Base-by-base conservation (phyloP, 1,140 invertebrate species). In the Phymastichus coffea region DNA sequence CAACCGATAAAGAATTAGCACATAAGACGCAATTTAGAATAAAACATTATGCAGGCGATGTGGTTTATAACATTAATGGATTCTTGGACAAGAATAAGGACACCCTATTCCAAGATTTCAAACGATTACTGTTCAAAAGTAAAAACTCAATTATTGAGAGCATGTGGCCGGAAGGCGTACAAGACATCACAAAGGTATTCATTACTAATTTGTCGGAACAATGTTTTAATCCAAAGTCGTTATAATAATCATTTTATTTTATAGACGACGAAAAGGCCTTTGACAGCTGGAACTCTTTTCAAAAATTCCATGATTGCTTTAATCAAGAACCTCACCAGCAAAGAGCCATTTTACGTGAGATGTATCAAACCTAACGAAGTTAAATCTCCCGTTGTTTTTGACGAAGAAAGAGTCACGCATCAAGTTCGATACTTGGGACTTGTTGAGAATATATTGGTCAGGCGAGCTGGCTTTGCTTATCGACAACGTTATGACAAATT, bases 81-180 rank as follows among this genome's bases (percentile, higher is more conserved):
- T 98, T 98, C 75, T 85, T 98, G 70, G 95, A 98, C 72, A 98
- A 98, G 80, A 98, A 98, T 76, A 95, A 91, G 77, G 95, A 98
- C 75, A 92, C 91, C 1, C 80, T 98, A 15, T 98, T 93, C 78
- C 95, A 98, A 83, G 95, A 98, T 78, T 94, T 97, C 66, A 98
- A 97, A 80, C 82, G 95, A 22, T 79, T 98, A 44, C 80, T 98
- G 43, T 95, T 88, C 78, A 89, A 87, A 63, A 93, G 91, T 38
- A 83, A 81, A 17, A 91, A 95, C 77, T 69, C 75, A 28, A 86
- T 90, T 65, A 84, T 97, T 15, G 86, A 86, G 53, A 80, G 82
- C 43, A 97, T 98, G 95, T 98, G 94, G 93, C 95, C 94, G 0
- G 95, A 98, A 80, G 95, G 95, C 15, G 91, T 89, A 8, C 86